phyloP scores from a whole-genome alignment of 2,113 vertebrate genomes.

The Microtus pennsylvanicus region DNA sequence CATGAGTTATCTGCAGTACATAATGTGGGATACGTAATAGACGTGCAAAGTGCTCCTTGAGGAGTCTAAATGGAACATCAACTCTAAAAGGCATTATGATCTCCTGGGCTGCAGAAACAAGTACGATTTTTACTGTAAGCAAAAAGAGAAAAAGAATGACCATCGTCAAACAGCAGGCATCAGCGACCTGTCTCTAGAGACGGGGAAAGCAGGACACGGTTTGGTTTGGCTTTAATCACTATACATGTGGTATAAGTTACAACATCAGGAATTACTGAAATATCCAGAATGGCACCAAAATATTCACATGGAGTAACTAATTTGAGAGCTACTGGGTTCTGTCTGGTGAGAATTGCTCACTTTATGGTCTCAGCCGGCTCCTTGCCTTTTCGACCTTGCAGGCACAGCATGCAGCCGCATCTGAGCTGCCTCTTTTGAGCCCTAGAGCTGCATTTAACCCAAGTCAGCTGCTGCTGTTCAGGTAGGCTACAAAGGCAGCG shows the following conservation, averaged over 20 bases:
- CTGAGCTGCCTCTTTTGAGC: background rate
- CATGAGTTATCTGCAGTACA: slow-evolving; percentile 85
- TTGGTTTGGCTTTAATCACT: background rate
- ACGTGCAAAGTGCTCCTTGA: slow-evolving; percentile 88
- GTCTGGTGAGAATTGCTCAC: background rate
- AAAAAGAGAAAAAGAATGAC: slow-evolving; percentile 50
- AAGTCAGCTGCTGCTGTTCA: background rate
- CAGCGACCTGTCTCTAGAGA: background rate
- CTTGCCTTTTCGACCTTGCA: background rate
- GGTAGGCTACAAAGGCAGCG: too few species aligned
- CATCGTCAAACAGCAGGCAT: background rate
- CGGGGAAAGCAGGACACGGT: background rate
- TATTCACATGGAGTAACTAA: slow-evolving; percentile 10
- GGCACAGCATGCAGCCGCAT: background rate
- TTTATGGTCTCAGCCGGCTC: background rate
- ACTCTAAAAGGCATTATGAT: slow-evolving; percentile 89
- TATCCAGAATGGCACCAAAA: background rate
- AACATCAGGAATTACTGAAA: slow-evolving; percentile 24
- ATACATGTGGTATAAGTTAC: background rate
- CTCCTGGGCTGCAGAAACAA: slow-evolving; percentile 90
- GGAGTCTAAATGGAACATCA: slow-evolving; percentile 82
- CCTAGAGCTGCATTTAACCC: slow-evolving; percentile 10
- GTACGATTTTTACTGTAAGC: slow-evolving; percentile 89
- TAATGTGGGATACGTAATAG: slow-evolving; percentile 87
- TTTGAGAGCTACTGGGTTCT: background rate